A percentile compares a stretch with the other conserved stretches of the same genome.
phyloP scores from a whole-genome alignment of 2,797 vertebrate genomes.

The Neosilurus hyrtlii region DNA sequence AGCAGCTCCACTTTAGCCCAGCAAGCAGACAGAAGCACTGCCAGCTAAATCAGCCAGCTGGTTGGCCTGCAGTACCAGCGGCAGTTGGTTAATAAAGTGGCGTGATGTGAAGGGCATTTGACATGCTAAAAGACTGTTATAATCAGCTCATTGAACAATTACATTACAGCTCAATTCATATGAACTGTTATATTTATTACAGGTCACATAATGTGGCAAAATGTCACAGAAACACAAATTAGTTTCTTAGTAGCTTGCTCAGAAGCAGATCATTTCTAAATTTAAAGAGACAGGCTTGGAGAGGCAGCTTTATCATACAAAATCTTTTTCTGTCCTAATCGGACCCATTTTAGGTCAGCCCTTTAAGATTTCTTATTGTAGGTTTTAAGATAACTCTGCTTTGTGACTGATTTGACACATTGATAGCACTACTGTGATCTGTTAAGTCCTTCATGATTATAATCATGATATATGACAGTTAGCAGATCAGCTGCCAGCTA shows the following conservation, averaged over 20 bases:
- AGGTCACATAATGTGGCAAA: constrained; percentile 38
- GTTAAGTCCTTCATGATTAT: constrained; percentile 4
- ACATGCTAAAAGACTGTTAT: constrained; percentile 56
- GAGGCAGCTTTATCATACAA: not conserved
- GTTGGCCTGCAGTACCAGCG: constrained; percentile 52
- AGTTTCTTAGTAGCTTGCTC: constrained; percentile 7
- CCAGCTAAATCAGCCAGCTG: constrained; percentile 64
- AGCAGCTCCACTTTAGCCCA: constrained; percentile 68
- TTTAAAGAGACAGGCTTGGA: constrained; percentile 4
- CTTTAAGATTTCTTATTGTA: not conserved
- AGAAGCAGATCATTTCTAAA: constrained; percentile 12
- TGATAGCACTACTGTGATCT: constrained; percentile 14
- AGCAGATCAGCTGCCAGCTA: constrained; percentile 1
- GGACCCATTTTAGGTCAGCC: not conserved
- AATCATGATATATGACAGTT: constrained; percentile 13
- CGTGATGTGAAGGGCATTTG: constrained; percentile 52
- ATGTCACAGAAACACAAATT: constrained; percentile 15
- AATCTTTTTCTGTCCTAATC: not conserved
- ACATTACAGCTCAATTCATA: constrained; percentile 52
- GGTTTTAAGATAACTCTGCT: constrained; percentile 1
- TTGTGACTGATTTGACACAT: constrained; percentile 11
- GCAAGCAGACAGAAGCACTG: constrained; percentile 67
- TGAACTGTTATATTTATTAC: not conserved
- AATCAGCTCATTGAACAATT: constrained; percentile 55
- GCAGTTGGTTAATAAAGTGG: constrained; percentile 51